Evolutionary conservation across 35 echinoderm and acorn worm genomes (phyloP).

Genomic region (Antedon bifida): DNA sequence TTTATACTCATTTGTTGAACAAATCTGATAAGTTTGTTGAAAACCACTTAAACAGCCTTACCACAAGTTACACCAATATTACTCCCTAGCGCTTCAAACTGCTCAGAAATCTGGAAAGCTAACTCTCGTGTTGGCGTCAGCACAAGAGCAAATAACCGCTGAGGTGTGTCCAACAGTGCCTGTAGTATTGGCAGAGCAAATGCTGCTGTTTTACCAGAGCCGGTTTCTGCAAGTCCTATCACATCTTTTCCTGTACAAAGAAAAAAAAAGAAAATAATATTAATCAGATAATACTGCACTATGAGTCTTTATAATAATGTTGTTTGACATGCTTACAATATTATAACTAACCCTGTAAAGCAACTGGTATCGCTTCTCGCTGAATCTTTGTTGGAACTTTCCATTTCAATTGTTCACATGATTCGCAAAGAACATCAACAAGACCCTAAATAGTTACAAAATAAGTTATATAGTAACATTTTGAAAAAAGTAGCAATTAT

Average conservation of each 20-base stretch:
- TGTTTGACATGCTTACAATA: too few relatives aligned
- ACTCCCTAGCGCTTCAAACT: slow-evolving; percentile 68
- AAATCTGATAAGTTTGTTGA: not conserved
- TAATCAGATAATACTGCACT: too few relatives aligned
- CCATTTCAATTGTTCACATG: slow-evolving; percentile 87
- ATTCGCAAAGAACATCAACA: slow-evolving; percentile 76
- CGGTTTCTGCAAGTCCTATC: slow-evolving; percentile 92
- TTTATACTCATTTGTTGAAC: too few relatives aligned
- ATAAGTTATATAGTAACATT: too few relatives aligned
- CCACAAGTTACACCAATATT: slow-evolving; percentile 82
- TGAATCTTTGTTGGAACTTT: slow-evolving; percentile 93
- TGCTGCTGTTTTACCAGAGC: slow-evolving; percentile 88
- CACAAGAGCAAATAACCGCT: slow-evolving; percentile 82
- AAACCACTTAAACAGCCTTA: slow-evolving; percentile 7
- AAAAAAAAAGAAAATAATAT: slow-evolving; percentile 2
- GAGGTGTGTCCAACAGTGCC: slow-evolving; percentile 71
- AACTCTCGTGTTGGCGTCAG: slow-evolving; percentile 88
- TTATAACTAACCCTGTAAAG: slow-evolving; percentile 64
- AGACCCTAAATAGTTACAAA: slow-evolving; percentile 50
- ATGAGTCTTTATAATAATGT: too few relatives aligned
- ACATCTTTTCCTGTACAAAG: slow-evolving; percentile 62
- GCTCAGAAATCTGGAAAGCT: slow-evolving; percentile 95
- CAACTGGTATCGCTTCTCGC: slow-evolving; percentile 61
- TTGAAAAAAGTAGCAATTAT: too few relatives aligned
- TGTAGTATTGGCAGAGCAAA: slow-evolving; percentile 91